Percentiles rank a stretch among this genome's conserved stretches.
Conservation (phyloP, 2,113 vertebrate species). For the Actinemys pallida region DNA sequence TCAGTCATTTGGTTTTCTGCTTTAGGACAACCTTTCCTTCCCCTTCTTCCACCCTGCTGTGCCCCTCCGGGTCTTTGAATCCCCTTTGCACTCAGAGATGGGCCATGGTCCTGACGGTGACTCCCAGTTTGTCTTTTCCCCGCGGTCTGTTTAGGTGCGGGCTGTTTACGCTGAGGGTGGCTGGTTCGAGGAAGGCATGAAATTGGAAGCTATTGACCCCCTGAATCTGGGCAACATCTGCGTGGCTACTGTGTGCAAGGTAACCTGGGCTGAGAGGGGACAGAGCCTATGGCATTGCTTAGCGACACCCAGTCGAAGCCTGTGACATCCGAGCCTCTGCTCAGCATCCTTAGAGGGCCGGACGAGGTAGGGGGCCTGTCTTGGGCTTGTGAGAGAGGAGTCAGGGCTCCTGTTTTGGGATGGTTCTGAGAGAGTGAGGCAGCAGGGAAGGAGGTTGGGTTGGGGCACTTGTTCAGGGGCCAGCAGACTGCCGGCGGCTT, state of each 20-base stretch:
- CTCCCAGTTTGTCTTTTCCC: neutral
- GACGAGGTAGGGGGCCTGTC: neutral
- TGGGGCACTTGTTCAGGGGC: neutral
- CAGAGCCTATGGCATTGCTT: neutral
- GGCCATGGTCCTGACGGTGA: neutral
- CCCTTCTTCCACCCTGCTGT: constrained; percentile 3
- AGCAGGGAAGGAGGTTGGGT: neutral
- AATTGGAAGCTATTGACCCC: constrained; percentile 95
- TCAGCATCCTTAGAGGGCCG: neutral
- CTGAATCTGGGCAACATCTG: constrained; percentile 96
- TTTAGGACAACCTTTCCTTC: neutral
- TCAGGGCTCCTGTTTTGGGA: neutral
- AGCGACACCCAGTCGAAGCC: neutral
- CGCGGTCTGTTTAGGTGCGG: constrained; percentile 81
- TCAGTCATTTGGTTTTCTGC: neutral
- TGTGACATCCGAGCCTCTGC: neutral
- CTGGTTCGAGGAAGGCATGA: constrained; percentile 95
- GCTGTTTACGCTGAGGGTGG: constrained; percentile 90
- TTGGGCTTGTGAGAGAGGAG: neutral
- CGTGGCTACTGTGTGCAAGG: constrained; percentile 96
- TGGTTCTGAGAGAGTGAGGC: neutral
- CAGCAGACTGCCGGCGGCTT: neutral
- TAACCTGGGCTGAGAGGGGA: constrained; percentile 50
- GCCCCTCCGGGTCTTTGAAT: neutral
- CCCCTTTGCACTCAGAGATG: neutral